These are phyloP conservation scores for Platyscapa corneri DNA, from an alignment of 1,140 invertebrate species.

Conservation along the genomic window DNA sequence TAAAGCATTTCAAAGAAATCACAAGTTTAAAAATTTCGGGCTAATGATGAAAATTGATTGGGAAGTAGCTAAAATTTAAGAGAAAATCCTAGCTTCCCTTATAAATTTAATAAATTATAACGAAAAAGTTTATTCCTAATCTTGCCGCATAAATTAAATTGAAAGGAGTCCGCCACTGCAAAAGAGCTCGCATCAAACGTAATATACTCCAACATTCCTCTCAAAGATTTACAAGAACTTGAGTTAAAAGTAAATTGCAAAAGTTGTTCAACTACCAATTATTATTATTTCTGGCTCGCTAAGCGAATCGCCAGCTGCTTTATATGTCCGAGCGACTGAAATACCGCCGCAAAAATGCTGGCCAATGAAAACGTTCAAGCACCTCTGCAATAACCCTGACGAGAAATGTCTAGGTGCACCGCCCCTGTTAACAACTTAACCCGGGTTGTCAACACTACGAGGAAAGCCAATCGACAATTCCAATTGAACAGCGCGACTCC, in stretches of 20 bases:
- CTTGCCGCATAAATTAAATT: not conserved
- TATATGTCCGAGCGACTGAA: too few relatives aligned
- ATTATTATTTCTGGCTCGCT: too few relatives aligned
- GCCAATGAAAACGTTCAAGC: too few relatives aligned
- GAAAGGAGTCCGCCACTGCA: not conserved
- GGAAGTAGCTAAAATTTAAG: not conserved
- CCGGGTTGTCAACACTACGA: not conserved
- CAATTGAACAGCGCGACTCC: too few relatives aligned
- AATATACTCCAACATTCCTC: not conserved
- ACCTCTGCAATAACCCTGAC: too few relatives aligned
- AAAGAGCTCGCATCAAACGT: too few relatives aligned
- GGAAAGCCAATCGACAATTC: not conserved
- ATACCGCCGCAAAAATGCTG: too few relatives aligned
- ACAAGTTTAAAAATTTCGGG: not conserved
- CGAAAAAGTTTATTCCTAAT: not conserved
- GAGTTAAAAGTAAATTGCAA: too few relatives aligned
- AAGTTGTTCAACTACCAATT: too few relatives aligned
- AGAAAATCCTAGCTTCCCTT: not conserved
- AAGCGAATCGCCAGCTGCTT: too few relatives aligned
- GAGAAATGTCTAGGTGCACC: too few relatives aligned
- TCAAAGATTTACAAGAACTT: not conserved
- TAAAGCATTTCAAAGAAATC: not conserved
- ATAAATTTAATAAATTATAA: not conserved
- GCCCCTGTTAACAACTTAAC: not conserved
- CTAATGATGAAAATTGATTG: not conserved